Evolutionary conservation across 2,888 invertebrate genomes (phyloP).

Genomic region (Pollenia labialis): DNA sequence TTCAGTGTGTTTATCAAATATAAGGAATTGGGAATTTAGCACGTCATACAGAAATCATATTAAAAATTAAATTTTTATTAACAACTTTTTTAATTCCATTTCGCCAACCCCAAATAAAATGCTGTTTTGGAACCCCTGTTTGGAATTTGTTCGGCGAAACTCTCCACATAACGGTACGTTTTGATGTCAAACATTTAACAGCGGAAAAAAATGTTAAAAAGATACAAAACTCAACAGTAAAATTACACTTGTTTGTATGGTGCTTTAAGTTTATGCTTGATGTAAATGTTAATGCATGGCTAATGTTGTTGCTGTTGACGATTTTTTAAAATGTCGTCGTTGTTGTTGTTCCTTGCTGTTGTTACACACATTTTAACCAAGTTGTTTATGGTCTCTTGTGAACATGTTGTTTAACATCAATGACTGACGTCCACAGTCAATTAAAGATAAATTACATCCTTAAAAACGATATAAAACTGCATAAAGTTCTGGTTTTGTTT

Average conservation of each 20-base stretch:
- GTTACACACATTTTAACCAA: conserved; percentile 44
- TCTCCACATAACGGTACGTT: conserved; percentile 48
- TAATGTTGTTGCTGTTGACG: conserved; percentile 49
- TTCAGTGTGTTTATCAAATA: no score
- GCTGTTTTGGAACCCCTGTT: no score
- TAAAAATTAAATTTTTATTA: no score
- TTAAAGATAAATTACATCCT: conserved; percentile 73
- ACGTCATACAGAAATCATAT: no score
- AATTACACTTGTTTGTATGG: conserved; percentile 64
- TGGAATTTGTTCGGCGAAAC: background rate
- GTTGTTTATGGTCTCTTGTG: conserved; percentile 70
- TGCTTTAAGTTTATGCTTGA: conserved; percentile 62
- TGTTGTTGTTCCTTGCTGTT: conserved; percentile 24
- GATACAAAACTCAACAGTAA: conserved; percentile 53
- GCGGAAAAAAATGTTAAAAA: background rate
- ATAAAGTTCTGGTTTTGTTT: conserved; percentile 60
- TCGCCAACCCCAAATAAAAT: no score
- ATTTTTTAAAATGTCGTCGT: conserved; percentile 8
- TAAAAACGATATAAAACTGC: conserved; percentile 65
- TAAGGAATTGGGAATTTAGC: no score
- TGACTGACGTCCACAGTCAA: conserved; percentile 72
- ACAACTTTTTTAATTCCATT: no score
- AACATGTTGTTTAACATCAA: conserved; percentile 71
- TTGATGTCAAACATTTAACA: conserved; percentile 14
- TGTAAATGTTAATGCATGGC: conserved; percentile 52